Evolutionary conservation across 1,140 invertebrate species (phyloP), one percentile per base, ranked within the genome.

Genomic region (Hylaeus anthracinus): DNA sequence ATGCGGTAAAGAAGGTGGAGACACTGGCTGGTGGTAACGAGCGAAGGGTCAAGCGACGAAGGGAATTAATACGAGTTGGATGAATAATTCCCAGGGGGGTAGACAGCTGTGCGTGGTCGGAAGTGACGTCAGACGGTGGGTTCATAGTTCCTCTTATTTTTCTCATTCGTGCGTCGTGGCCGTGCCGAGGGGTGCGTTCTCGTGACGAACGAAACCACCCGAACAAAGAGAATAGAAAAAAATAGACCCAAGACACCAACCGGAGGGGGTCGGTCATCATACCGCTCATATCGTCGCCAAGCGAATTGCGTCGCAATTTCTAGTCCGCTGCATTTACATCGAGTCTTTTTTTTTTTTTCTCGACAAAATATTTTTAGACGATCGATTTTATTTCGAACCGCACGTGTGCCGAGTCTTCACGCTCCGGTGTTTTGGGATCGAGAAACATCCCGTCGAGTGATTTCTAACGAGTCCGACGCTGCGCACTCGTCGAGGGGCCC

Each of bases 291-390:
- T 69, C 39, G 63, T n/a, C 70, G 64, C 9, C 12, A 5, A 43
- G 12, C 41, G 67, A 56, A 61, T 73, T 43, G 14, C 78, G 41
- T 79, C 45, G 26, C 65, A 79, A 76, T 53, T 82, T 75, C 88
- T 88, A 88, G 88, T 89, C 88, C 74, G 72, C 67, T 83, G 88
- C 85, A 87, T 88, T 88, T 89, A 83, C 63, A 74, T 56, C 55
- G 70, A 75, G 8, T 12, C n/a, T 37, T n/a, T 73, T 37, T 12
- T 53, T 26, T 26, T 26, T 26, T 26, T 26, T 39, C 75, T 64
- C 48, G 82, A 41, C n/a, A 53, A 65, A 8, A 61, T 63, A 70
- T 72, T 83, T 77, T 81, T 75, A 65, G 76, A 83, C 75, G 83
- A 81, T 84, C 79, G 72, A 83, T 83, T 43, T 51, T 79, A 65